phyloP scores from a whole-genome alignment of 2,888 invertebrate species.

The Parnassius orleans region DNA sequence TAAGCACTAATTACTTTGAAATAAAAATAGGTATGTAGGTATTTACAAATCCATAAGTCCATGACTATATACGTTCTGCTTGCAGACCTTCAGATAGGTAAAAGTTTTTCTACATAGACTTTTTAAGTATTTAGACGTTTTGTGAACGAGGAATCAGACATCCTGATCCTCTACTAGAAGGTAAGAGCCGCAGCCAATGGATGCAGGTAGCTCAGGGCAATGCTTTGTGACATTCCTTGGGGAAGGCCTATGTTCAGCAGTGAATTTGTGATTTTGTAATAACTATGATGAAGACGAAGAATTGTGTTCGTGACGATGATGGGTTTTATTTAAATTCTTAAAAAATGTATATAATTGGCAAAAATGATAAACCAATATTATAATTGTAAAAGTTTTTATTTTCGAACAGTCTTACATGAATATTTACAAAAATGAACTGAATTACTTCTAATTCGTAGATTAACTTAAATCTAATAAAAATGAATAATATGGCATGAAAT shows the following conservation, averaged over 20 bases:
- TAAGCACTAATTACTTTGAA: no score
- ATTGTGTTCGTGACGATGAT: not conserved
- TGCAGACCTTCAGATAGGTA: not conserved
- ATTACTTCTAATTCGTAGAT: conserved; percentile 23
- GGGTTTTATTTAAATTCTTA: no score
- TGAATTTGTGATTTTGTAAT: no score
- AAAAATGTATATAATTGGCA: no score
- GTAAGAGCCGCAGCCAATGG: no score
- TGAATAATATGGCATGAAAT: conserved; percentile 28
- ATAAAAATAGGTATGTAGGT: no score
- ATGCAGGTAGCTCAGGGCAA: no score
- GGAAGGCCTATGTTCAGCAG: no score
- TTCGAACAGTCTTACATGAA: conserved; percentile 33
- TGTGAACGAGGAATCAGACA: not conserved
- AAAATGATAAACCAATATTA: not conserved
- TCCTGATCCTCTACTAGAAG: no score
- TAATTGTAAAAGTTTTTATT: conserved; percentile 32
- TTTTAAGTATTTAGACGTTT: not conserved
- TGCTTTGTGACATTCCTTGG: no score
- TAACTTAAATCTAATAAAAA: conserved; percentile 24
- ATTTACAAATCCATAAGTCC: no score
- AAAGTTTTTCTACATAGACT: not conserved
- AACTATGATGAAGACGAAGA: no score
- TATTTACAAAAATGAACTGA: conserved; percentile 32
- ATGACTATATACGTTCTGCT: not conserved